phyloP scores from a whole-genome alignment of 2,888 invertebrate species.

The Hypselothyrea guttata region DNA sequence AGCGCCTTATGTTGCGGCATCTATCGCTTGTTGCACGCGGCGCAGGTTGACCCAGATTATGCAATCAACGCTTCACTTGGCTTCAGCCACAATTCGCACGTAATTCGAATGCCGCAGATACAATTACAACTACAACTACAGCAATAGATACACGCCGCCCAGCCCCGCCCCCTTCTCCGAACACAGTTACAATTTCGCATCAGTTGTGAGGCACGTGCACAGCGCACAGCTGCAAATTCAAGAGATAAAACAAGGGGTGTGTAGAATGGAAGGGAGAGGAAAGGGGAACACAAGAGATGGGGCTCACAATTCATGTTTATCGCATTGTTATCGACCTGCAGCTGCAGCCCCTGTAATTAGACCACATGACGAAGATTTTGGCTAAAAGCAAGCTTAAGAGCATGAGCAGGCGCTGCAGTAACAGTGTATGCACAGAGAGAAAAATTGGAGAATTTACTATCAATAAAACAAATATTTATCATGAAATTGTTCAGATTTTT shows the following conservation, averaged over 20 bases:
- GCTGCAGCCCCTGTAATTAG: constrained; percentile 36
- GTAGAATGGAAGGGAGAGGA: no score
- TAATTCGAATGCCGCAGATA: constrained; percentile 5
- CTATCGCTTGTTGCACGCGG: constrained; percentile 39
- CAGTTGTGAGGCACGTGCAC: neutral
- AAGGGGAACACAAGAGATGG: no score
- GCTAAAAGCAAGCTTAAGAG: constrained; percentile 40
- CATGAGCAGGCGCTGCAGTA: no score
- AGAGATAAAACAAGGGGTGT: constrained; percentile 9
- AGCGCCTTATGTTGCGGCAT: constrained; percentile 1
- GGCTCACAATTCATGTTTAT: constrained; percentile 14
- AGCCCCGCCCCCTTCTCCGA: no score
- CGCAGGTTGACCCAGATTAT: constrained; percentile 67
- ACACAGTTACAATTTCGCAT: neutral
- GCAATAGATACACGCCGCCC: no score
- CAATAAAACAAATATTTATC: no score
- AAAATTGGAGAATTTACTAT: no score
- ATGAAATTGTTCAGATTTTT: no score
- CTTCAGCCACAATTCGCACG: neutral
- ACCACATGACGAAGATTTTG: constrained; percentile 11
- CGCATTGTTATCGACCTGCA: constrained; percentile 6
- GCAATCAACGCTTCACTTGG: constrained; percentile 42
- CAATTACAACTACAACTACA: neutral
- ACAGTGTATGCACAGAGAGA: no score
- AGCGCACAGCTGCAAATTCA: neutral